Evolutionary conservation across 2,888 invertebrate species (phyloP).

Genomic region (Polyploca ridens): DNA sequence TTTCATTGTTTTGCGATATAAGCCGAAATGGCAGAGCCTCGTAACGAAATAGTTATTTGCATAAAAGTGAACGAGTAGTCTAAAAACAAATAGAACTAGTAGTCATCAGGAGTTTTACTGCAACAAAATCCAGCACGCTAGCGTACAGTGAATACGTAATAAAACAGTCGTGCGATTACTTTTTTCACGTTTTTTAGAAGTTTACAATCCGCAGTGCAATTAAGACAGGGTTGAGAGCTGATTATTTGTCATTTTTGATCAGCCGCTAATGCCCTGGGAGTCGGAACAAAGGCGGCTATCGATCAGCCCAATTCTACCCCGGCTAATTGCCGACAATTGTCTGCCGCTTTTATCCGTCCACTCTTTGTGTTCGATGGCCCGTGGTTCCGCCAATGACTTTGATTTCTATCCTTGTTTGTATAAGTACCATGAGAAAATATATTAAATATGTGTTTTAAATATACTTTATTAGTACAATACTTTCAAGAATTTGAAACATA

Average conservation of each 20-base stretch:
- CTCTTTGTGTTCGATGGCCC: conserved; percentile 55
- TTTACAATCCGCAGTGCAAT: conserved; percentile 17
- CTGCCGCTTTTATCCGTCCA: conserved; percentile 61
- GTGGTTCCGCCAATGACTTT: conserved; percentile 50
- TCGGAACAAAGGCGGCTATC: conserved; percentile 60
- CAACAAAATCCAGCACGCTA: background rate
- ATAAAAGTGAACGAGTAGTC: conserved; percentile 6
- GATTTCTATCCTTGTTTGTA: conserved; percentile 45
- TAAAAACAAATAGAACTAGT: background rate
- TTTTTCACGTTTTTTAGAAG: background rate
- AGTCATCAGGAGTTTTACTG: background rate
- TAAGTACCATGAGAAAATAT: background rate
- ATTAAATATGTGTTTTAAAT: too few relatives aligned
- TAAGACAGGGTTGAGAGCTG: conserved; percentile 30
- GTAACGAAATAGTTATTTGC: background rate
- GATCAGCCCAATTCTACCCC: conserved; percentile 63
- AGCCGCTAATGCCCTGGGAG: conserved; percentile 53
- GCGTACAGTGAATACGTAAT: background rate
- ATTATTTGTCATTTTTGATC: conserved; percentile 55
- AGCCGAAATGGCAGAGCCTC: conserved; percentile 3
- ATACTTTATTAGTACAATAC: too few relatives aligned
- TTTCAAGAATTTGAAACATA: too few relatives aligned
- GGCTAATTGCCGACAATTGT: conserved; percentile 72
- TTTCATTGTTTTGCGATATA: conserved; percentile 28
- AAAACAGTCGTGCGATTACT: background rate